phyloP scores from a whole-genome alignment of 53 echinoderm and acorn worm species.

The Apostichopus leukothele region DNA sequence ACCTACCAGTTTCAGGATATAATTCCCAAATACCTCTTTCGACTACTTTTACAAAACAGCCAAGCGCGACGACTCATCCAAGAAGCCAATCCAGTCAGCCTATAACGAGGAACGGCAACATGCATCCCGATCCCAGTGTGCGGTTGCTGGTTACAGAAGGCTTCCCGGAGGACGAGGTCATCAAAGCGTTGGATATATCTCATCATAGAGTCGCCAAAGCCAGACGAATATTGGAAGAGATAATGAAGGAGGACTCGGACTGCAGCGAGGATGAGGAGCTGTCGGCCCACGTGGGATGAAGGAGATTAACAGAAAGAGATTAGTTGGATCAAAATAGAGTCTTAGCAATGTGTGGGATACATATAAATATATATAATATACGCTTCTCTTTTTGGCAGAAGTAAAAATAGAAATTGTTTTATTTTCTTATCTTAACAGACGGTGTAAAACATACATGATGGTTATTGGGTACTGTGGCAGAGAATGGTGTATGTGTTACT shows the following conservation, averaged over 20 bases:
- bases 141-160: conserved; percentile 74
- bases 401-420: background rate
- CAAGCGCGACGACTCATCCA: background rate
- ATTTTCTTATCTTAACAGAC: background rate
- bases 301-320: background rate
- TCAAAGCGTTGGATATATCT: conserved; percentile 86
- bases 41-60: background rate
- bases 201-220: conserved; percentile 88
- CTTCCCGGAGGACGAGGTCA: conserved; percentile 67
- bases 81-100: conserved; percentile 24
- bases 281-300: background rate
- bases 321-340: background rate
- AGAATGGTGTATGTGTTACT: no score
- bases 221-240: conserved; percentile 71
- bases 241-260: conserved; percentile 50
- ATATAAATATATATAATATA: background rate
- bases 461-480: no score
- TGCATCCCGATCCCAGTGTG: conserved; percentile 57
- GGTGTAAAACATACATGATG: no score
- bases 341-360: background rate
- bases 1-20: no score
- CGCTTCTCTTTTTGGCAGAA: background rate
- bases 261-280: background rate
- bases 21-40: no score
- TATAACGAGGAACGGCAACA: conserved; percentile 28